A percentile compares a stretch with the other conserved stretches of the same genome.
These are phyloP conservation scores for Tachina fera DNA, from an alignment of 2,888 invertebrate genomes.

Conservation along the genomic window DNA sequence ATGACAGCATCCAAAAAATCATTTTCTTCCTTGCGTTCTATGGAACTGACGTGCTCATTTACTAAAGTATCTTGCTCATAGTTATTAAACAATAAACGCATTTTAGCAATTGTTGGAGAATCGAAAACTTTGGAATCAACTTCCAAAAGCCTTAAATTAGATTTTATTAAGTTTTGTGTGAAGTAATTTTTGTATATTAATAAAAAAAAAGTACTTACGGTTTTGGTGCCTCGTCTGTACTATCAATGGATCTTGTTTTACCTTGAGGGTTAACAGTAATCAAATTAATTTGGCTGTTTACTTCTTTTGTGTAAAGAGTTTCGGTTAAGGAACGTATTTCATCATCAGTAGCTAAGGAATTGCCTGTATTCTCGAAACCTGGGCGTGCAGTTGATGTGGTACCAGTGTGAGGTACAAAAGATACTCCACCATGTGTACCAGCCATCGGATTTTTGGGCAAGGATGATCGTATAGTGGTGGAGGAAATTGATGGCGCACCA, in stretches of 20 bases:
- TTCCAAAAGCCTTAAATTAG: constrained; percentile 85
- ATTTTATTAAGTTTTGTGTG: neutral
- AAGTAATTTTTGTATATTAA: too few relatives aligned
- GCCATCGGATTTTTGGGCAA: constrained; percentile 41
- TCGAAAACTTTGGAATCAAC: constrained; percentile 85
- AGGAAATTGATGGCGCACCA: constrained; percentile 14
- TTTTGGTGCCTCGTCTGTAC: constrained; percentile 88
- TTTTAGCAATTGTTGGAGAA: constrained; percentile 88
- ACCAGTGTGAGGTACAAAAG: constrained; percentile 77
- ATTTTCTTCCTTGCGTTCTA: constrained; percentile 90
- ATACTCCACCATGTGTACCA: constrained; percentile 72
- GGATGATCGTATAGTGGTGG: constrained; percentile 19
- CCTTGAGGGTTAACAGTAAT: constrained; percentile 90
- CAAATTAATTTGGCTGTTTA: constrained; percentile 88
- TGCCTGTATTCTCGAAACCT: constrained; percentile 79
- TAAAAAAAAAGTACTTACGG: constrained; percentile 85
- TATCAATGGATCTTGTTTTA: constrained; percentile 88
- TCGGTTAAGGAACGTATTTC: constrained; percentile 89
- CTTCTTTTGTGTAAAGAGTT: constrained; percentile 88
- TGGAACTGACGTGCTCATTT: constrained; percentile 90
- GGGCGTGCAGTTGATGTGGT: constrained; percentile 76
- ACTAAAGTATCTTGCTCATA: constrained; percentile 89
- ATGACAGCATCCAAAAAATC: constrained; percentile 91
- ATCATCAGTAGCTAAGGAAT: constrained; percentile 85
- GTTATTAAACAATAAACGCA: constrained; percentile 91